These are phyloP conservation scores for Hoplostethus mediterraneus DNA, from an alignment of 2,797 vertebrate species.

Conservation along the genomic window DNA sequence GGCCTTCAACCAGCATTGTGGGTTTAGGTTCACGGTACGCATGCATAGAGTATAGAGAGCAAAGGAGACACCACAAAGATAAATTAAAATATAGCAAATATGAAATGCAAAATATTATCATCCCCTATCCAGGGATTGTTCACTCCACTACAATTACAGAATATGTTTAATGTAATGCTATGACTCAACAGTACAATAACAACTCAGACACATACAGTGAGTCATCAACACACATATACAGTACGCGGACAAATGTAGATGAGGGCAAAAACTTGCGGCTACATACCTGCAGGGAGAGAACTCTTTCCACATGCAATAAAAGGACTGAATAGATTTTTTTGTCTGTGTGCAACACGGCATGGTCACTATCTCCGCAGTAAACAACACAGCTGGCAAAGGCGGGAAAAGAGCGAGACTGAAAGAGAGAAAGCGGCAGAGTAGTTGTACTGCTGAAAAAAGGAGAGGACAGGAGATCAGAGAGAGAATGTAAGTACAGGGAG, in stretches of 20 bases:
- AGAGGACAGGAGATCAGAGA: background rate
- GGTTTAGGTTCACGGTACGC: background rate
- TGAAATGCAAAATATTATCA: conserved; percentile 41
- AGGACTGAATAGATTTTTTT: conserved; percentile 13
- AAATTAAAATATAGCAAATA: conserved; percentile 52
- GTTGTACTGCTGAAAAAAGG: background rate
- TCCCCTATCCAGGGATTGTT: conserved; percentile 41
- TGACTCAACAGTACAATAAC: conserved; percentile 58
- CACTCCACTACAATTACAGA: conserved; percentile 45
- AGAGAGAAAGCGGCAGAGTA: too few relatives aligned
- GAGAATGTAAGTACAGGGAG: conserved; percentile 4
- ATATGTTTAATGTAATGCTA: conserved; percentile 59
- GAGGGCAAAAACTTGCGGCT: conserved; percentile 29
- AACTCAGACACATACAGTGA: conserved; percentile 29
- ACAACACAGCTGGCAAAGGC: conserved; percentile 9
- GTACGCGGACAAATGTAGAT: conserved; percentile 65
- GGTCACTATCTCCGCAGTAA: background rate
- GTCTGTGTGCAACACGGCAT: conserved; percentile 8
- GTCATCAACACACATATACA: conserved; percentile 60
- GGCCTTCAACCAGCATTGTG: background rate
- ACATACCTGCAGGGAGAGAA: conserved; percentile 41
- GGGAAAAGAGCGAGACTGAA: background rate
- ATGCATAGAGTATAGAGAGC: background rate
- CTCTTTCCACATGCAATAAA: conserved; percentile 52
- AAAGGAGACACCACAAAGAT: conserved; percentile 35